Conservation (phyloP, 1,140 invertebrate species). For the Monochamus saltuarius region DNA sequence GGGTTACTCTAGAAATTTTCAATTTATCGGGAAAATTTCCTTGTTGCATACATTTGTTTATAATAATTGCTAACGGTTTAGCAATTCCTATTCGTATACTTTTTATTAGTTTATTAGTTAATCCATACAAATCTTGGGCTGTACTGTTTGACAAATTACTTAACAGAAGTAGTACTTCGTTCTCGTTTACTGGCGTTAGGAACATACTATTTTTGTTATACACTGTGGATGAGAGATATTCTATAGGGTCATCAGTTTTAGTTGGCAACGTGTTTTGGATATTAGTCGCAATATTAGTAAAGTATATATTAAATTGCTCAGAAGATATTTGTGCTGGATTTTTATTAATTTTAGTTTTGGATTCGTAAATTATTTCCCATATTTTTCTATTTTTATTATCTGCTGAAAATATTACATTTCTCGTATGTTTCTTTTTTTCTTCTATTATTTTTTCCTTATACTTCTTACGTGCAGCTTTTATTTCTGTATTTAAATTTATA, state of each 20-base stretch:
- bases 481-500: constrained; percentile 3
- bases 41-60: constrained; percentile 13
- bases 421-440: constrained; percentile 7
- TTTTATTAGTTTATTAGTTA: constrained; percentile 20
- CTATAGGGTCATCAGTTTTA: background rate
- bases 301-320: constrained; percentile 14
- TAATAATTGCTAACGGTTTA: constrained; percentile 12
- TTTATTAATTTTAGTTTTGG: background rate
- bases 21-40: constrained; percentile 11
- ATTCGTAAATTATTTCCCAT: constrained; percentile 2
- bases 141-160: constrained; percentile 10
- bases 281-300: constrained; percentile 14
- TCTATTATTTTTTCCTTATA: background rate
- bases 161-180: constrained; percentile 2
- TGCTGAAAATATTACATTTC: constrained; percentile 5
- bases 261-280: background rate
- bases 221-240: background rate
- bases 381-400: constrained; percentile 7
- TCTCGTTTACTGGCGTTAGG: background rate
- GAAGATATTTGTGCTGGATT: constrained; percentile 2
- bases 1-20: constrained; percentile 10
- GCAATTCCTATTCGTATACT: constrained; percentile 6
- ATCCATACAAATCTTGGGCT: constrained; percentile 8
- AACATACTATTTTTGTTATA: background rate
- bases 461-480: background rate